Percentiles rank a stretch among this genome's conserved stretches.
These are phyloP conservation scores for Pampusana beccarii DNA, from an alignment of 2,113 vertebrate genomes.

Conservation along the genomic window DNA sequence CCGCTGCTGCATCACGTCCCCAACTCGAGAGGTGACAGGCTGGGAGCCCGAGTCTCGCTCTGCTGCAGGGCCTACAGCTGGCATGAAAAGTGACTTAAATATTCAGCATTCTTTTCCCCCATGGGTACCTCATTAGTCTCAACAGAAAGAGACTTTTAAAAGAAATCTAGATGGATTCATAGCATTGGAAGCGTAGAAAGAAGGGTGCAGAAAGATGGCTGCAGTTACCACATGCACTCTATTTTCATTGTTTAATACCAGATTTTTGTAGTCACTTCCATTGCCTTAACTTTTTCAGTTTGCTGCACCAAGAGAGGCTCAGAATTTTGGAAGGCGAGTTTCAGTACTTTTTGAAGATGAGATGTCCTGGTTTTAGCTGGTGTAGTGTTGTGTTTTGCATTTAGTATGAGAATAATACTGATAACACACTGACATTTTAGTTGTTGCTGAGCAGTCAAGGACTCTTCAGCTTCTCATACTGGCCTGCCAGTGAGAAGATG, in stretches of 20 bases:
- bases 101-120: fast-evolving
- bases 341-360: background rate
- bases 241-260: background rate
- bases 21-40: fast-evolving
- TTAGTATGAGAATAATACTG: no score
- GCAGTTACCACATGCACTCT: background rate
- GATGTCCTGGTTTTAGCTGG: no score
- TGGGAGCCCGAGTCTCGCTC: fast-evolving
- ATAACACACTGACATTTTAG: no score
- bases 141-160: background rate
- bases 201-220: background rate
- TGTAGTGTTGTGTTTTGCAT: no score
- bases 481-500: no score
- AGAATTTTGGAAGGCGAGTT: background rate
- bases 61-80: background rate
- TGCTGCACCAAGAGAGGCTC: background rate
- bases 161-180: background rate
- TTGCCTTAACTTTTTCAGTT: background rate
- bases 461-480: no score
- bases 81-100: fast-evolving
- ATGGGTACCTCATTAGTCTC: background rate
- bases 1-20: fast-evolving
- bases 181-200: background rate
- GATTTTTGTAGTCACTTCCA: background rate
- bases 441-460: no score